Base-by-base conservation (phyloP, 1,140 invertebrate genomes). In the Diorhabda sublineata region DNA sequence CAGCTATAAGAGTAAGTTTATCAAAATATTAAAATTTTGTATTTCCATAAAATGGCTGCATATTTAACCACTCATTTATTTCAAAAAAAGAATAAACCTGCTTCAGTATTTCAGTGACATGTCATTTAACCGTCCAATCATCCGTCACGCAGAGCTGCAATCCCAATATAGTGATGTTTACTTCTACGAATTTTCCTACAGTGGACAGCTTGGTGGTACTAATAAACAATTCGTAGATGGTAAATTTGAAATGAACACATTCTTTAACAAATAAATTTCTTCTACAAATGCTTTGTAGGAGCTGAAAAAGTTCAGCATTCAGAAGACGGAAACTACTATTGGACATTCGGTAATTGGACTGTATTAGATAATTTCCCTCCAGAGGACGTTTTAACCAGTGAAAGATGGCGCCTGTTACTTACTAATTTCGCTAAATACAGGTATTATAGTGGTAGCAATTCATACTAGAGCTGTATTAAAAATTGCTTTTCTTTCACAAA, bases 171-270 rank as follows among this genome's bases (percentile, higher is more conserved):
- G 65, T 45, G 68, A 71, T 47, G 71, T 75, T 41, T 75, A 72
- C 61, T 73, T 75, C 11, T 76, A 76, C 58, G 67, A 75, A 47
- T 75, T 76, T 70, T 67, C 69, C 8, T 75, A 74, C 58, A 56
- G 66, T 63, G 75, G 73, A 26, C 6, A 52, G 4, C 42, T 67
- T 8, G 58, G 57, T 4, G 57, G 57, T 5, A 52, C 4, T 2
- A 59, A 67, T 5, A 67, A 58, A 6, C 47, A 41, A 43, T 60
- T 43, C 42, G 4, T 67, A 9, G 58, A 59, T 60, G 65, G 65
- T 67, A 57, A 26, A 26, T 26, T 26, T 26, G 26, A 26, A 26
- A 1, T 1, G 26, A 26, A 26, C 26, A 26, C 1, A 26, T 26
- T 26, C 26, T 26, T 26, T 26, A 26, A 26, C 26, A 26, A 26